These are phyloP conservation scores for Dendronephthya gigantea DNA, from an alignment of 64 coral and sea anemone species.

Conservation along the genomic window DNA sequence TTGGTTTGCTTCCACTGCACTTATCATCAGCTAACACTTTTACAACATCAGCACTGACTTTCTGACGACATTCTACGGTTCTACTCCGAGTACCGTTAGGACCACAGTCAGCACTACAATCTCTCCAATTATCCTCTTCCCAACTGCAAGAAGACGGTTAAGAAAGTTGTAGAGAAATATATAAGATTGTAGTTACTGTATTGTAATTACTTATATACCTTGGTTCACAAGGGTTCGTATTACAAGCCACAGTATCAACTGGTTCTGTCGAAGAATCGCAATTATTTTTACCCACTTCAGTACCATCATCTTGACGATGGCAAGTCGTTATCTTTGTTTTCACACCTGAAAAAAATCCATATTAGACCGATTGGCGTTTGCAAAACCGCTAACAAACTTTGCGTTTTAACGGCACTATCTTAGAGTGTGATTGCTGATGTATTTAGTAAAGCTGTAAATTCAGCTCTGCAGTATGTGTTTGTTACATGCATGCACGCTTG, in stretches of 20 bases:
- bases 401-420: too few relatives aligned
- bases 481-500: too few relatives aligned
- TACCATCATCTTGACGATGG: background rate
- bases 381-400: too few relatives aligned
- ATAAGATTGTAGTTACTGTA: too few relatives aligned
- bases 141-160: background rate
- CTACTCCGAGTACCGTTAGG: background rate
- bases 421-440: too few relatives aligned
- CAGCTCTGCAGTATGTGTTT: too few relatives aligned
- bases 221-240: background rate
- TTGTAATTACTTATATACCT: too few relatives aligned
- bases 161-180: background rate
- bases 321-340: background rate
- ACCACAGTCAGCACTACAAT: background rate
- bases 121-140: background rate
- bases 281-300: background rate
- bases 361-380: too few relatives aligned
- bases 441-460: too few relatives aligned
- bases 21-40: background rate
- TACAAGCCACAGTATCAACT: background rate
- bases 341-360: background rate
- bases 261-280: background rate
- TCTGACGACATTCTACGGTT: constrained; percentile 1
- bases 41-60: background rate
- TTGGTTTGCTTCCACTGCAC: background rate